A percentile compares a stretch with the other conserved stretches of the same genome.
These are phyloP conservation scores for Drosophila picticornis DNA, from an alignment of 2,888 invertebrate genomes.

Conservation along the genomic window DNA sequence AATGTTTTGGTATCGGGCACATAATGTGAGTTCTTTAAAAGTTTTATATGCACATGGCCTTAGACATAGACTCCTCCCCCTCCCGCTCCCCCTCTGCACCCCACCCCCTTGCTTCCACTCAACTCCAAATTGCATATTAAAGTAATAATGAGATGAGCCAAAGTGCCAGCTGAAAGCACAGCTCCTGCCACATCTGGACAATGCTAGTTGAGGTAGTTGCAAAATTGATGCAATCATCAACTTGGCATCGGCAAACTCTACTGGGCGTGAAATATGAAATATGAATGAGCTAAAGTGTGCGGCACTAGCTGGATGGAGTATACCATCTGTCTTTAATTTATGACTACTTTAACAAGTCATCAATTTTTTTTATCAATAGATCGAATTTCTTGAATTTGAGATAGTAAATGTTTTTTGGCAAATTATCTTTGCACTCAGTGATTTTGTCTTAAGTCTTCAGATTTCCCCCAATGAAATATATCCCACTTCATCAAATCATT, in stretches of 20 bases:
- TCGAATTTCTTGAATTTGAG: neutral
- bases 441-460: neutral
- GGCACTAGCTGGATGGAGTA: constrained; percentile 1
- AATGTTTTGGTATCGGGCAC: constrained; percentile 59
- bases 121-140: constrained; percentile 51
- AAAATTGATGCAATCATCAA: constrained; percentile 48
- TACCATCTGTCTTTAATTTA: neutral
- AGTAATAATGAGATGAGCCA: constrained; percentile 63
- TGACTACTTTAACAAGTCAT: neutral
- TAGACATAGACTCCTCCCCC: constrained; percentile 6
- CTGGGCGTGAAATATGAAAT: neutral
- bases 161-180: constrained; percentile 48
- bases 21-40: constrained; percentile 79
- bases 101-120: neutral
- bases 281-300: neutral
- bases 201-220: constrained; percentile 27
- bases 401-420: neutral
- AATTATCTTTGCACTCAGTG: neutral
- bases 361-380: neutral
- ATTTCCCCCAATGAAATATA: neutral
- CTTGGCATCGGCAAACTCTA: constrained; percentile 4
- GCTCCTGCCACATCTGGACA: constrained; percentile 45
- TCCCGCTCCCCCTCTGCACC: neutral
- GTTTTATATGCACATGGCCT: constrained; percentile 67
- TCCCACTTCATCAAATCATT: neutral